phyloP scores from a whole-genome alignment of 2,888 invertebrate genomes.

The Ormyrus labotus region DNA sequence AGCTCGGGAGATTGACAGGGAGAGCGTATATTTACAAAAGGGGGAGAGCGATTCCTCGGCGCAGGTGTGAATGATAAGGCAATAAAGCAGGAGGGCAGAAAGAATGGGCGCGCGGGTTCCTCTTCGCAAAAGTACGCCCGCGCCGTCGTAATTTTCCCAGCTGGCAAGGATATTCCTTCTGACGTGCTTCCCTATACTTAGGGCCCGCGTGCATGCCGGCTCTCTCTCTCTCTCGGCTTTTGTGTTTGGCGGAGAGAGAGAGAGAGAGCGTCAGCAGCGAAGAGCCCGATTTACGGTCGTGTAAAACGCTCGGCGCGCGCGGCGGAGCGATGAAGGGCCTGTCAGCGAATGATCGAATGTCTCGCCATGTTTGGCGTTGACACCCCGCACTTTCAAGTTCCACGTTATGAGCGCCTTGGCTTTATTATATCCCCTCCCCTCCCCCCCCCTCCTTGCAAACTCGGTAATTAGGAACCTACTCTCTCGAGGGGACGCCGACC shows the following conservation, averaged over 20 bases:
- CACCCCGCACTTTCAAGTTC: slow-evolving; percentile 41
- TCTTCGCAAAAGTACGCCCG: background rate
- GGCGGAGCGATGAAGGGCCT: slow-evolving; percentile 18
- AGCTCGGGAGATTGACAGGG: no score
- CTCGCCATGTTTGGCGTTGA: slow-evolving; percentile 34
- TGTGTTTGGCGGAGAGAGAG: background rate
- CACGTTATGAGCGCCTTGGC: slow-evolving; percentile 23
- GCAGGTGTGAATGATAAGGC: slow-evolving; percentile 44
- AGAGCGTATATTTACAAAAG: no score
- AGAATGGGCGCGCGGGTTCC: background rate
- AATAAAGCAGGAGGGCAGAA: slow-evolving; percentile 22
- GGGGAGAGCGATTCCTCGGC: background rate
- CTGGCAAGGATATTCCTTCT: background rate
- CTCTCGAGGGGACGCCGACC: background rate
- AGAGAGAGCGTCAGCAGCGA: no score
- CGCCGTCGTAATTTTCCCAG: slow-evolving; percentile 30
- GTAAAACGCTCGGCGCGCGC: background rate
- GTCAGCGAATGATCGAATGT: slow-evolving; percentile 36
- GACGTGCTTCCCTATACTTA: slow-evolving; percentile 21
- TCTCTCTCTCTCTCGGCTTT: background rate
- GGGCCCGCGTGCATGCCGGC: background rate
- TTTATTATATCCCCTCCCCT: background rate
- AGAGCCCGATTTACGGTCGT: slow-evolving; percentile 16
- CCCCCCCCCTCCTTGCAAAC: background rate
- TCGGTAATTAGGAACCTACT: slow-evolving; percentile 35